Percentiles rank a stretch among this genome's conserved stretches.
phyloP scores from a whole-genome alignment of 2,888 invertebrate species.

The Cephus nigrinus region DNA sequence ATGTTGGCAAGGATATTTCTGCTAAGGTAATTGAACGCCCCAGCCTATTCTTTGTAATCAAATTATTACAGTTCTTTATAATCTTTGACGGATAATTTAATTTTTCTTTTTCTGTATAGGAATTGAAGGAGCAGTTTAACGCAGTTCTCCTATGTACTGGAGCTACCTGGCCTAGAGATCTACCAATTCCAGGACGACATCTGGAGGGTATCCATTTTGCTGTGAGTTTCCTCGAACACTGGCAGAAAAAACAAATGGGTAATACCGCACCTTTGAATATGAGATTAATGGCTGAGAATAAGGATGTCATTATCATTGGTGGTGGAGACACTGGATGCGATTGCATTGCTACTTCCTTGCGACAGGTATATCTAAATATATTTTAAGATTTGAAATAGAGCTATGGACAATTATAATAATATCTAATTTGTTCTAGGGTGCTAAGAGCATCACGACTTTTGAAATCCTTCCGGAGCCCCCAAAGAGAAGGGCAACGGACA shows the following conservation, averaged over 20 bases:
- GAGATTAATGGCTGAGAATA: conserved; percentile 86
- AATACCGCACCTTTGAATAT: conserved; percentile 66
- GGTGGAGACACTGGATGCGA: conserved; percentile 93
- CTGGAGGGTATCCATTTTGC: conserved; percentile 96
- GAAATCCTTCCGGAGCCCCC: conserved; percentile 97
- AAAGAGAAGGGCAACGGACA: conserved; percentile 81
- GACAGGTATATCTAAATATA: conserved; percentile 70
- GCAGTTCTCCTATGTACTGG: conserved; percentile 92
- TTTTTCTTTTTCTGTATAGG: conserved; percentile 28
- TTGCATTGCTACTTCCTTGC: conserved; percentile 96
- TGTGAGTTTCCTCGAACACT: conserved; percentile 96
- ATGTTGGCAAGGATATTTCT: conserved; percentile 92
- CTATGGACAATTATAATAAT: neutral
- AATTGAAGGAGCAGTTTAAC: conserved; percentile 68
- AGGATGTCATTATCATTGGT: conserved; percentile 92
- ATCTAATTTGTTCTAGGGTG: conserved; percentile 74
- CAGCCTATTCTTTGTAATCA: neutral
- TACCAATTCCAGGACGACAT: conserved; percentile 86
- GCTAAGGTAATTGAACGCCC: conserved; percentile 69
- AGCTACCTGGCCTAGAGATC: conserved; percentile 96
- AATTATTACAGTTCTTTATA: neutral
- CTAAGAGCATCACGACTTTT: conserved; percentile 92
- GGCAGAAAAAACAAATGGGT: conserved; percentile 95
- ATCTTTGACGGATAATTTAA: neutral
- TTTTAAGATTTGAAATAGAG: neutral